These are phyloP conservation scores for Shargacucullia verbasci DNA, from an alignment of 2,888 invertebrate species.

Conservation along the genomic window DNA sequence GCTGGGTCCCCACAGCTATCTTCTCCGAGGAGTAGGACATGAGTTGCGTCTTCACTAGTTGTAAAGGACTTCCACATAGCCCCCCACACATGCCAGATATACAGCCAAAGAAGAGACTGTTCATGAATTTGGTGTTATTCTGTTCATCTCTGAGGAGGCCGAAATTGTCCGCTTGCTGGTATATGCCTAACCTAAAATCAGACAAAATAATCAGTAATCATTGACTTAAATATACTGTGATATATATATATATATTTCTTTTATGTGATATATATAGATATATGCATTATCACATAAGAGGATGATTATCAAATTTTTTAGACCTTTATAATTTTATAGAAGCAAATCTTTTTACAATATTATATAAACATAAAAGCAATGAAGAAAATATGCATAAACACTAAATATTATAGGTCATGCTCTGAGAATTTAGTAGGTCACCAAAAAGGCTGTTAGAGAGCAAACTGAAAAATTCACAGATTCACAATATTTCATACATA, in stretches of 20 bases:
- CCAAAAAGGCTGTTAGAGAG: neutral
- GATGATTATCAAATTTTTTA: no score
- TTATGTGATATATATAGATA: no score
- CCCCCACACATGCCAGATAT: conserved; percentile 94
- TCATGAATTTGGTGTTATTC: conserved; percentile 91
- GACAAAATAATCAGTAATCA: conserved; percentile 2
- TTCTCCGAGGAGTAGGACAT: conserved; percentile 93
- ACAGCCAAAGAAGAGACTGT: conserved; percentile 93
- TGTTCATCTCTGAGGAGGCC: conserved; percentile 90
- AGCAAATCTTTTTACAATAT: neutral
- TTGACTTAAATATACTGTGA: no score
- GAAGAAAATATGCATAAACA: neutral
- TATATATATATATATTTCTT: no score
- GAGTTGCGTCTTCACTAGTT: conserved; percentile 96
- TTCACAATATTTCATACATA: neutral
- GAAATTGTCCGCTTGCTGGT: conserved; percentile 92
- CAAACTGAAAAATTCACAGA: neutral
- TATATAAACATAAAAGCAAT: neutral
- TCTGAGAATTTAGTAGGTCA: neutral
- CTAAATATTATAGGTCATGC: conserved; percentile 9
- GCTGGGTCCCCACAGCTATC: conserved; percentile 97
- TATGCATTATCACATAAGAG: no score
- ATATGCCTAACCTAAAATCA: conserved; percentile 91
- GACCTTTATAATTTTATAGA: no score
- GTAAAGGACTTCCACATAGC: conserved; percentile 95